A percentile compares a stretch with the other conserved stretches of the same genome.
Evolutionary conservation across 2,797 vertebrate genomes (phyloP).

Genomic region (Platyrinchus mystaceus): DNA sequence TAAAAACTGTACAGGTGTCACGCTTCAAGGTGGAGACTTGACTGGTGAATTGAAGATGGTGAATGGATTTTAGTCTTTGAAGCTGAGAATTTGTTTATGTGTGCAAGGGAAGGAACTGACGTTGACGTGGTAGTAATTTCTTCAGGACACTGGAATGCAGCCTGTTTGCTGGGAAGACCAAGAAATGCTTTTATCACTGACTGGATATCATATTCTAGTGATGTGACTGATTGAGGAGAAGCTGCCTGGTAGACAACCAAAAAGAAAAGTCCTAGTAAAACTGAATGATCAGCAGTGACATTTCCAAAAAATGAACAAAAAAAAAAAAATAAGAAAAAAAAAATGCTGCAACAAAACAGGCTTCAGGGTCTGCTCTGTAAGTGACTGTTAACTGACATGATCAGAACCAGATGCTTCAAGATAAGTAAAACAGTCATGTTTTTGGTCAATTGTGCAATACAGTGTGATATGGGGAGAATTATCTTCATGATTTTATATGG

Average conservation of each 20-base stretch:
- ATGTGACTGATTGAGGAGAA: neutral
- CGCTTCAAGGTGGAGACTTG: constrained; percentile 76
- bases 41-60: constrained; percentile 9
- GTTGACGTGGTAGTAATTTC: neutral
- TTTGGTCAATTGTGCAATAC: constrained; percentile 57
- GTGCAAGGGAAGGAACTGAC: neutral
- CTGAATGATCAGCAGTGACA: neutral
- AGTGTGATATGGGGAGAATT: constrained; percentile 46
- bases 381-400: constrained; percentile 4
- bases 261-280: constrained; percentile 7
- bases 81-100: constrained; percentile 32
- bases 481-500: neutral
- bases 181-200: neutral
- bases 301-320: constrained; percentile 18
- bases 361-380: constrained; percentile 4
- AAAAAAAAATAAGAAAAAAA: neutral
- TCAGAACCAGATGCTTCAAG: constrained; percentile 15
- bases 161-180: constrained; percentile 3
- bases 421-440: constrained; percentile 2
- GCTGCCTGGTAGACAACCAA: neutral
- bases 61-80: constrained; percentile 28
- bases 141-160: neutral
- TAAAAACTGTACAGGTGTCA: constrained; percentile 79
- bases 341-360: neutral
- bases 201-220: neutral